Evolutionary conservation across 2,797 vertebrate species (phyloP).

Genomic region (Coreius guichenoti): DNA sequence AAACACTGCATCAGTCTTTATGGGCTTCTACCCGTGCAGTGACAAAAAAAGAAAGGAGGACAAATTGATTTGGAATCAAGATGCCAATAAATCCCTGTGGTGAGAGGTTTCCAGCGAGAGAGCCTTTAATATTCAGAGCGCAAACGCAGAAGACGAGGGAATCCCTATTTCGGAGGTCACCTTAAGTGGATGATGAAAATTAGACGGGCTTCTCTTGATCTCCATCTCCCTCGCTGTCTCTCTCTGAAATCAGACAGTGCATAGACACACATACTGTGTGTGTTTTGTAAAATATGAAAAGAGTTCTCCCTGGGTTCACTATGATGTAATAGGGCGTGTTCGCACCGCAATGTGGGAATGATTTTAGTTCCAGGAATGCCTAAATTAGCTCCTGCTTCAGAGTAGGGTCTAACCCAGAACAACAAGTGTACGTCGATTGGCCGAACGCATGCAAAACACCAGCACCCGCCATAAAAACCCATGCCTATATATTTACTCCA

Average conservation of each 20-base stretch:
- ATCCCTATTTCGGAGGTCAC: constrained; percentile 60
- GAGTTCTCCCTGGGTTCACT: too few relatives aligned
- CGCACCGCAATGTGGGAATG: too few relatives aligned
- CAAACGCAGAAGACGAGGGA: constrained; percentile 42
- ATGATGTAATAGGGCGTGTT: too few relatives aligned
- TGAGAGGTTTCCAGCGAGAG: not conserved
- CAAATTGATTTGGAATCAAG: not conserved
- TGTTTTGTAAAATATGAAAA: too few relatives aligned
- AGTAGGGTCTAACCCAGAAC: too few relatives aligned
- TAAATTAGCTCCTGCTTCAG: too few relatives aligned
- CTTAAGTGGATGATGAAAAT: constrained; percentile 52
- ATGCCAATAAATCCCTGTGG: not conserved
- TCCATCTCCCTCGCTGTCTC: not conserved
- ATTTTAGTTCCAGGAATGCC: too few relatives aligned
- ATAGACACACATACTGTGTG: not conserved
- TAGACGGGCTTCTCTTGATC: not conserved
- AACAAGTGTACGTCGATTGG: too few relatives aligned
- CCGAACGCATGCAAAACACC: too few relatives aligned
- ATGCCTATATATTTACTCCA: too few relatives aligned
- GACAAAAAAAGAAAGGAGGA: not conserved
- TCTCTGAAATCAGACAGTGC: not conserved
- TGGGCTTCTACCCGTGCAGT: not conserved
- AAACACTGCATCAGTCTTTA: not conserved
- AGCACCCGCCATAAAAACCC: too few relatives aligned
- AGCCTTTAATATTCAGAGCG: constrained; percentile 28